Evolutionary conservation across 2,113 vertebrate genomes (phyloP).

Genomic region (Gavia stellata): DNA sequence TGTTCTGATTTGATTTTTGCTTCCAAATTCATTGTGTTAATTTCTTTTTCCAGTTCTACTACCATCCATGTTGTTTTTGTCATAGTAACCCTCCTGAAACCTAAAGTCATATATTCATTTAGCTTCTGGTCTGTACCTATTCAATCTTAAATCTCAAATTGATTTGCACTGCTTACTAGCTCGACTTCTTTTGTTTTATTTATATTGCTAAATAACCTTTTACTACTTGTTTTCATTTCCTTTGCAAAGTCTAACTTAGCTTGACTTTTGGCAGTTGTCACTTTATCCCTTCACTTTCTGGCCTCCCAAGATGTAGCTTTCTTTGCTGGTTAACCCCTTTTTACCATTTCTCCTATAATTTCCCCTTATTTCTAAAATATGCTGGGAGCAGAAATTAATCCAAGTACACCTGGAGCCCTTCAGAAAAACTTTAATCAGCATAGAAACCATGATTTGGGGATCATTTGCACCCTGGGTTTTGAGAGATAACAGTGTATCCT

Average conservation of each 20-base stretch:
- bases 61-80: background rate
- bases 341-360: background rate
- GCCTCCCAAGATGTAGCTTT: background rate
- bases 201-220: background rate
- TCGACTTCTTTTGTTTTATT: background rate
- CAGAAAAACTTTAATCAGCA: background rate
- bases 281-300: background rate
- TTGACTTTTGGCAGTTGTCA: background rate
- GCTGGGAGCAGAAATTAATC: background rate
- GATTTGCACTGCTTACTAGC: background rate
- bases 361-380: background rate
- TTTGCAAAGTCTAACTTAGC: background rate
- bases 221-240: conserved; percentile 8
- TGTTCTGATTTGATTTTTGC: background rate
- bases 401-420: background rate
- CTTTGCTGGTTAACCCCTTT: background rate
- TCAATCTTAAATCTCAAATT: background rate
- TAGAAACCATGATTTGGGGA: background rate
- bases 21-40: background rate
- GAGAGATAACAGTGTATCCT: background rate
- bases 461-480: background rate
- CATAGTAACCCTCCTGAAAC: background rate
- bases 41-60: background rate
- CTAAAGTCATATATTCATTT: background rate
- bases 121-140: background rate